Base-by-base conservation (phyloP, 2,797 vertebrate genomes). In the Helicolenus hilgendorfi region DNA sequence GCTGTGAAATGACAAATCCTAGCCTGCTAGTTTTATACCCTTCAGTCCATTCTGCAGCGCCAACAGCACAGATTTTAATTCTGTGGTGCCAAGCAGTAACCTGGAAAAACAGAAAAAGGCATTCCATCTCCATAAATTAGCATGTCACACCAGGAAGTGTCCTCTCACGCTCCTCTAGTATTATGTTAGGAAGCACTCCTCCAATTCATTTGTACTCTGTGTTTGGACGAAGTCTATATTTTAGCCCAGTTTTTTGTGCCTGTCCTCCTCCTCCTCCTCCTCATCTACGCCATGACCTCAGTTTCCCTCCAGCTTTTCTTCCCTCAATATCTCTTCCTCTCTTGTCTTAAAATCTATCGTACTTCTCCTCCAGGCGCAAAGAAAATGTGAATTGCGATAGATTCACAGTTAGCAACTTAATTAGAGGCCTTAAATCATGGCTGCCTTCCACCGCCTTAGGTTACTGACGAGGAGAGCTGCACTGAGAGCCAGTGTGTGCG, bases 401-500 rank as follows among this genome's bases (percentile, higher is more conserved):
- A 94, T 91, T 93, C 94, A 91, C 87, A 95, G 92, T 93, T 88
- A 92, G 94, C 86, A 83, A 87, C 88, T 94, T 96, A 96, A 97
- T 96, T 95, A 96, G 94, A 94, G 80, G 67, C 79, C 59, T 93
- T 95, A 95, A 93, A 96, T 97, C 95, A 94, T 3, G 82, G 85
- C 91, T 80, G 84, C 76, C 87, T 83, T 89, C 81, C 67, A 68
- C 56, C 11, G 91, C 93, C 90, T 62, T 1, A 11, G 87, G 95
- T 87, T 72, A 87, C 31, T n/a, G 87, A 72, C 0, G 72, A 29
- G 62, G 67, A 85, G 81, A 82, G 86, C 68, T 55, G 76, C 55
- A 81, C 35, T 1, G 26, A 55, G 69, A 73, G 68, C 31, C 72
- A 35, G 31, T 26, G 72, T 63, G 68, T 79, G 35, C 68, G 60